Evolutionary conservation across 2,888 invertebrate species (phyloP), one percentile per base, ranked within the genome.

Genomic region (Zhuqinia jingwanae): DNA sequence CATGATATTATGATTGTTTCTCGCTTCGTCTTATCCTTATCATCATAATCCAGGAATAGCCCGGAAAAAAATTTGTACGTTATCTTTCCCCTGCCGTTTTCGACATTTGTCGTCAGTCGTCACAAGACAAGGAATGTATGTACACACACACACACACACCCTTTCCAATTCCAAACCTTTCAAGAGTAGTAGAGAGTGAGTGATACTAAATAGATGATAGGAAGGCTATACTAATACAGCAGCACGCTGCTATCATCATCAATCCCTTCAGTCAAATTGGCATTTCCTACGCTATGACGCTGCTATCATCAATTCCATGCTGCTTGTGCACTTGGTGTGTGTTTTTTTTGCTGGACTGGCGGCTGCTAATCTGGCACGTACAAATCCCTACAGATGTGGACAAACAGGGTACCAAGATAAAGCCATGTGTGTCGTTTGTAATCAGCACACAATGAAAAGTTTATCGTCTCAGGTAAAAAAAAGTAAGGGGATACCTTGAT

Each of bases 321-420:
- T 73, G 73, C 76, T 58, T 76, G 76, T 13, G 15, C 42, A 58
- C 42, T 76, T 76, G 75, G 75, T n/a, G n/a, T n/a, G n/a, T n/a
- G n/a, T n/a, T n/a, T n/a, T n/a, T 22, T 17, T n/a, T 10, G 5
- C 30, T 73, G 13, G 25, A 30, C 81, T 75, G 83, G 76, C 83
- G 83, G 76, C 83, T 83, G 83, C 22, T 83, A 83, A 83, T 83
- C 83, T 76, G 76, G 83, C 83, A 83, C 83, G 83, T 76, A 83
- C 83, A 83, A 83, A 83, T 83, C 83, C 76, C 75, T 76, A 76
- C 83, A 83, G 83, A 83, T 83, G 83, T 82, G 76, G 76, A 83
- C 63, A 83, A 81, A 75, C 58, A 83, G 58, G 47, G 36, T 22
- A 56, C 56, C 36, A 36, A 53, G 83, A 83, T 83, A 83, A 83